Evolutionary conservation across 1,140 invertebrate genomes (phyloP).

Genomic region (Achatina immaculata): DNA sequence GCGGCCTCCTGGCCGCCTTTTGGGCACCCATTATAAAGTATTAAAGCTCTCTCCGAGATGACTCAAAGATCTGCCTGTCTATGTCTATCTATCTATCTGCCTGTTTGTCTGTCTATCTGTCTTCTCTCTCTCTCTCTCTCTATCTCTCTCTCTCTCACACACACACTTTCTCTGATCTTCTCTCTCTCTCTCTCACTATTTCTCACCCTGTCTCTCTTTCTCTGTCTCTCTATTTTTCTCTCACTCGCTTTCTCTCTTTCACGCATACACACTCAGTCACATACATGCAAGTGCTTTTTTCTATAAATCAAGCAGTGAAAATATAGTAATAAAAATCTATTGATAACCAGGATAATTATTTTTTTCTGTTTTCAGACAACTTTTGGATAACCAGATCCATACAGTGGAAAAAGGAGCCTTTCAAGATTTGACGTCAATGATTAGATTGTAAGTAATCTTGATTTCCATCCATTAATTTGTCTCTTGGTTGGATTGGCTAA

Average conservation of each 20-base stretch:
- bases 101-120: no score
- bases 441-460: conserved; percentile 85
- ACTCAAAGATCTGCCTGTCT: no score
- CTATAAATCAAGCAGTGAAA: neutral
- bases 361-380: conserved; percentile 78
- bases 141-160: conserved; percentile 3
- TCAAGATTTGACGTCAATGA: conserved; percentile 85
- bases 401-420: conserved; percentile 92
- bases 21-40: no score
- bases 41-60: no score
- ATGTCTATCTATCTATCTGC: no score
- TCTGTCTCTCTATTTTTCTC: conserved; percentile 2
- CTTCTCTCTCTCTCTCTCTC: conserved; percentile 15
- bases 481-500: neutral
- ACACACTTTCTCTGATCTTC: neutral
- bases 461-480: neutral
- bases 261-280: conserved; percentile 30
- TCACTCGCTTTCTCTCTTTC: conserved; percentile 17
- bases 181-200: conserved; percentile 1
- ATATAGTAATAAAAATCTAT: neutral
- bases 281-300: conserved; percentile 18
- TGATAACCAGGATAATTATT: neutral
- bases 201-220: neutral
- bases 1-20: no score
- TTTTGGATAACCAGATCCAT: conserved; percentile 93